These are phyloP conservation scores for Amyelois transitella DNA, from an alignment of 1,140 invertebrate genomes.

Conservation along the genomic window DNA sequence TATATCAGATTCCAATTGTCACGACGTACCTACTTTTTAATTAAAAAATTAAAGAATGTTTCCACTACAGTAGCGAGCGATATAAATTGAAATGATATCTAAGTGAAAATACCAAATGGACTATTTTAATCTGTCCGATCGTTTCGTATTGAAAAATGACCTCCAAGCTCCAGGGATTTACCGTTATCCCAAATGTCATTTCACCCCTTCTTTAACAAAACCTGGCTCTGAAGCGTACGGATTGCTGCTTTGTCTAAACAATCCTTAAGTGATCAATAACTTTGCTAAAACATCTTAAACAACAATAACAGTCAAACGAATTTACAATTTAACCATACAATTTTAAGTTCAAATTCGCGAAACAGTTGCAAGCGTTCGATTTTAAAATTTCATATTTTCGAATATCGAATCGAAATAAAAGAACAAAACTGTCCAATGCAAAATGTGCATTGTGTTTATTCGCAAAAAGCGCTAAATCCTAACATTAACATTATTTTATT, in stretches of 20 bases:
- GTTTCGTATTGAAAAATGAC: constrained; percentile 64
- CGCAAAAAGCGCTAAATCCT: neutral
- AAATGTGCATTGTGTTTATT: neutral
- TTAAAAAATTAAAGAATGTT: no score
- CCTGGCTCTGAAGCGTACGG: constrained; percentile 62
- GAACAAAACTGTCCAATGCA: constrained; percentile 13
- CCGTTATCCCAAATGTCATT: constrained; percentile 66
- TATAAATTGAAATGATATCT: neutral
- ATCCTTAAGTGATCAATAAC: constrained; percentile 56
- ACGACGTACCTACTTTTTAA: no score
- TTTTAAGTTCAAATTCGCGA: neutral
- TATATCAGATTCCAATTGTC: no score
- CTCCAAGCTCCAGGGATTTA: constrained; percentile 52
- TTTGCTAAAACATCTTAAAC: neutral
- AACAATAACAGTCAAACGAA: neutral
- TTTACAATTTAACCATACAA: neutral
- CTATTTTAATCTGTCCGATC: constrained; percentile 10
- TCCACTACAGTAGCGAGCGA: neutral
- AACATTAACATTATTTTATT: constrained; percentile 12
- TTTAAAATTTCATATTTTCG: constrained; percentile 48
- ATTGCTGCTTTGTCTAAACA: constrained; percentile 71
- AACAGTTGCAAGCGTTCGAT: constrained; percentile 7
- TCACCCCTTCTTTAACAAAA: constrained; percentile 65
- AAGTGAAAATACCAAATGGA: neutral
- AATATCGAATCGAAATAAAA: constrained; percentile 35